Base-by-base conservation (phyloP, 2,113 vertebrate genomes). In the Lamprologus speciosus region DNA sequence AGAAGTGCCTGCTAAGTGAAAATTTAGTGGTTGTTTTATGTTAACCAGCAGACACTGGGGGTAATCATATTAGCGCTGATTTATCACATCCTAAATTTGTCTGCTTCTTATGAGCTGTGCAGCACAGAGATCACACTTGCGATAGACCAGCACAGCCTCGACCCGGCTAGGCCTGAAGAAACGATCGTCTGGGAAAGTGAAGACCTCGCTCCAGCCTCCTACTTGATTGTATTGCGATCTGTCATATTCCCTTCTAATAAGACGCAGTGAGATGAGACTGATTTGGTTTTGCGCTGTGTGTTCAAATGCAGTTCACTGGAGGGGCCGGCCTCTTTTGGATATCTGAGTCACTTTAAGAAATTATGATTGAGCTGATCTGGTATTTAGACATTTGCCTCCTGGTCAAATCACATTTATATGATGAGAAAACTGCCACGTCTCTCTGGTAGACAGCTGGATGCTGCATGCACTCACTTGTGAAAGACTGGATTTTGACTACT, bases 11-110 rank as follows among this genome's bases (percentile, higher is more conserved):
- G 79, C 81, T 83, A 89, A 88, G 86, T 86, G 33, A 87, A 88
- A 83, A 90, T 84, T 81, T 85, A 91, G 87, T 73, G 82, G 45
- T 85, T 85, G 45, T 88, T 86, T 91, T 58, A 92, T 89, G 87
- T 91, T 85, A 90, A 93, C 88, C 85, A 87, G 90, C 85, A 84
- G 88, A 89, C 88, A 40, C 81, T 68, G 82, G 85, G 86, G 87
- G 83, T 90, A 84, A 91, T 87, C 81, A 33, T 65, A 88, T 93
- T 92, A 91, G 80, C 9, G 11, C 80, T 85, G 88, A 89, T 92
- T 87, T 92, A 92, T 90, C 82, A 75, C 54, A 63, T 84, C 85
- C 80, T 78, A 90, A 85, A 92, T 73, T 73, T 82, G 89, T 80
- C 85, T 45, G 83, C 70, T 88, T 33, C 86, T 83, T 89, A 85